phyloP scores from a whole-genome alignment of 2,888 invertebrate species.

The Lissocephala sabroskyi region DNA sequence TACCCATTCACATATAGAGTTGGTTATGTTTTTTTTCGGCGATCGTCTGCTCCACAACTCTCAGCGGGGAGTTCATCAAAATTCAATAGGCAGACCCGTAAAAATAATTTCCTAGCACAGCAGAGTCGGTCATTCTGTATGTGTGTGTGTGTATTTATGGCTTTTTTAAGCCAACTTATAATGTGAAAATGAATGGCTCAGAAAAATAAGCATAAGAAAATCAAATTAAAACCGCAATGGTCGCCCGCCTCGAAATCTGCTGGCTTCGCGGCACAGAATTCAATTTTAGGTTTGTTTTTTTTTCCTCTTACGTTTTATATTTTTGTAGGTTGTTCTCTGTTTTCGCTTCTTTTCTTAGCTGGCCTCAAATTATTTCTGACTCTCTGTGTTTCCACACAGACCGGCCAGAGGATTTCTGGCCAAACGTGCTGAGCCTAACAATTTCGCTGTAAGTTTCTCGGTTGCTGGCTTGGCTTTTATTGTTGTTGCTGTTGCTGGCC shows the following conservation, averaged over 20 bases:
- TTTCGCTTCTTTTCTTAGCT: not conserved
- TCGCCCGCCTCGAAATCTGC: conserved; percentile 12
- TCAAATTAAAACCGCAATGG: conserved; percentile 1
- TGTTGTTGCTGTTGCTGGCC: conserved; percentile 1
- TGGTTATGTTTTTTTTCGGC: conserved; percentile 13
- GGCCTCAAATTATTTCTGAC: too few relatives aligned
- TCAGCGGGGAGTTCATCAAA: conserved; percentile 58
- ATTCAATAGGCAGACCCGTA: conserved; percentile 35
- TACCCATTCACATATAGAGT: too few relatives aligned
- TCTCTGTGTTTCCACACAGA: too few relatives aligned
- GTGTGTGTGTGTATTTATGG: too few relatives aligned
- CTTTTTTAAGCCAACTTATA: conserved; percentile 32
- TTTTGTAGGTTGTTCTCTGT: not conserved
- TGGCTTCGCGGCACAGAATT: conserved; percentile 10
- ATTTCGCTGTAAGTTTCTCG: conserved; percentile 25
- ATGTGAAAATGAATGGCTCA: conserved; percentile 40
- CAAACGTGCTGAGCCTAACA: conserved; percentile 61
- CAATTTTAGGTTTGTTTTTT: too few relatives aligned
- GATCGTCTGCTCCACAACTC: conserved; percentile 9
- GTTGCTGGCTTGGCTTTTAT: not conserved
- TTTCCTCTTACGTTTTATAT: not conserved
- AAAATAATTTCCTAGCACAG: conserved; percentile 24
- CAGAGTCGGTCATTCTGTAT: too few relatives aligned
- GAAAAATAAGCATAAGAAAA: conserved; percentile 1
- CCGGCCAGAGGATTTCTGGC: too few relatives aligned